Base-by-base conservation (phyloP, 2,888 invertebrate species). In the Pyrocoelia pectoralis region DNA sequence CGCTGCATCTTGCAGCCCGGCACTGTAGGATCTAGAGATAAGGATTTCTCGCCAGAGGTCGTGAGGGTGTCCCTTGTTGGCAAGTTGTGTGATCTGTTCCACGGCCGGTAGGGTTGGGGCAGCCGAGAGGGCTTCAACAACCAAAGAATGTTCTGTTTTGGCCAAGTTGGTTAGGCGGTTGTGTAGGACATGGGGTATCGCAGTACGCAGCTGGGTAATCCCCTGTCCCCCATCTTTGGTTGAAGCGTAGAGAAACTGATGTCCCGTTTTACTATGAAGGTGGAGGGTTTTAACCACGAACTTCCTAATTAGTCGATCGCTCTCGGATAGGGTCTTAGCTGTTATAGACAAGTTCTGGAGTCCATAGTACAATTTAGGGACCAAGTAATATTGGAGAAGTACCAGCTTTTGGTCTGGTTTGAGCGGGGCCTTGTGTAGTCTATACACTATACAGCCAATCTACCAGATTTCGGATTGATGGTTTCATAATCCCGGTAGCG, bases 321-420 rank as follows among this genome's bases (percentile, higher is more conserved):
- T 5, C 15, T 43, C 43, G 1, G 8, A 13, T 8, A 46, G 14
- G 1, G 28, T 5, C 15, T 14, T 13, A 5, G 12, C 15, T 3
- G 46, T 17, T 1, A 48, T 48, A 9, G 8, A 2, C 2, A 48
- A 28, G 2, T 10, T 13, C 9, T 48, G 56, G 4, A 48, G 29
- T 1, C 17, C n/a, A 13, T 15, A 15, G 6, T 48, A 10, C 12
- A 38, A 9, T 48, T 41, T n/a, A 2, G 56, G 56, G 10, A 56
- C 14, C 14, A 56, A n/a, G 15, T 29, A 56, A 1, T 1, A 6
- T 9, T 46, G 46, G 1, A 56, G n/a, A 17, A 56, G 9, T 2
- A 2, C 6, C 9, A 56, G 13, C 12, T 56, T 56, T 17, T 56
- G 56, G n/a, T 12, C 8, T 15, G 46, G 56, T 28, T 56, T 56